These are phyloP conservation scores for Micrasema longulum DNA, from an alignment of 1,140 invertebrate species.

Conservation along the genomic window DNA sequence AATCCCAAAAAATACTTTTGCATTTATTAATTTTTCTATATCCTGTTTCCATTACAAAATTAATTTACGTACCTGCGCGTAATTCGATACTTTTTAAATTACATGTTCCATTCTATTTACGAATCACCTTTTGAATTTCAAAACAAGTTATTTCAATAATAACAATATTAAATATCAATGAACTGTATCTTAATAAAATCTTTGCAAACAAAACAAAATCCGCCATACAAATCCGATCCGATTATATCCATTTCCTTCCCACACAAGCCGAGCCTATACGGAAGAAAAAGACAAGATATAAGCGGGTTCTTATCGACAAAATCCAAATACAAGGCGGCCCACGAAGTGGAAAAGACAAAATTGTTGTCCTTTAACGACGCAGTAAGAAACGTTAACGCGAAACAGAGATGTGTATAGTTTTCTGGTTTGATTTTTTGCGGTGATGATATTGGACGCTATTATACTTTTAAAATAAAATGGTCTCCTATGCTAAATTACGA, in stretches of 20 bases:
- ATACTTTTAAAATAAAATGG: conserved; percentile 28
- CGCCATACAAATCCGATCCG: conserved; percentile 3
- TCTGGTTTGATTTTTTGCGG: conserved; percentile 2
- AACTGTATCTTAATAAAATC: no score
- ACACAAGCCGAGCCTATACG: not conserved
- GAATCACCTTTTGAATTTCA: no score
- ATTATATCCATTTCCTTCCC: not conserved
- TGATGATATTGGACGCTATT: no score
- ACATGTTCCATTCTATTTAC: no score
- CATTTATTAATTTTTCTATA: no score
- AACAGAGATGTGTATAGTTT: conserved; percentile 25
- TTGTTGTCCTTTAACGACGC: conserved; percentile 33
- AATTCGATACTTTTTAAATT: no score
- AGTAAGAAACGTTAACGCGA: conserved; percentile 13
- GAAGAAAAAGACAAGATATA: conserved; percentile 41
- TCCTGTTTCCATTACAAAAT: no score
- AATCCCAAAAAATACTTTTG: no score
- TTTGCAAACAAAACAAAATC: conserved; percentile 2
- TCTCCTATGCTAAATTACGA: conserved; percentile 7
- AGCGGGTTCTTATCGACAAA: conserved; percentile 44
- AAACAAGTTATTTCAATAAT: no score
- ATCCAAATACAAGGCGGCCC: conserved; percentile 43
- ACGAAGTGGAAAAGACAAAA: conserved; percentile 33
- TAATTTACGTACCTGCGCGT: no score
- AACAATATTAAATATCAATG: no score